Conservation (phyloP, 2,888 invertebrate genomes). For the Coronaproctus castanopsis region DNA sequence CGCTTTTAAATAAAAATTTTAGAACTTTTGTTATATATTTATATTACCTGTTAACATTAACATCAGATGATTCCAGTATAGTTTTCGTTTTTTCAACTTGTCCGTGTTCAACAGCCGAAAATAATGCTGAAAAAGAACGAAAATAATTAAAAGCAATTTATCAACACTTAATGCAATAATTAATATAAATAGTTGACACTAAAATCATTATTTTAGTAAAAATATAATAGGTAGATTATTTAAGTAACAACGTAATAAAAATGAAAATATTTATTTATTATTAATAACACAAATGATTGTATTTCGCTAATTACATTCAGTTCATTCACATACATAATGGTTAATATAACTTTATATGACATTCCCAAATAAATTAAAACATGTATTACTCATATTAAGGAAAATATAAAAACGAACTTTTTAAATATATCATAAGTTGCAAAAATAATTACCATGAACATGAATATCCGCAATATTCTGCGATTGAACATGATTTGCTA, state of each 20-base stretch:
- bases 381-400: too few species aligned
- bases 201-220: too few species aligned
- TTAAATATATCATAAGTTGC: too few species aligned
- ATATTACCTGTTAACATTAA: conserved; percentile 91
- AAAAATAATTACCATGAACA: conserved; percentile 11
- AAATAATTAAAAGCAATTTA: conserved; percentile 1
- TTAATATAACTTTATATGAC: too few species aligned
- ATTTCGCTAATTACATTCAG: too few species aligned
- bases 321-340: too few species aligned
- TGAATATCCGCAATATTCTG: conserved; percentile 11
- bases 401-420: too few species aligned
- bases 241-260: background rate
- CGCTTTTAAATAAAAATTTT: too few species aligned
- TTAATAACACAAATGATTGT: background rate
- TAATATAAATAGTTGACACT: background rate
- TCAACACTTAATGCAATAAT: background rate
- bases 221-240: too few species aligned
- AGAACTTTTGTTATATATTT: too few species aligned
- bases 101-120: conserved; percentile 88
- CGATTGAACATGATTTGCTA: conserved; percentile 7
- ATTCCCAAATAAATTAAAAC: too few species aligned
- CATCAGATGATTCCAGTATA: conserved; percentile 75
- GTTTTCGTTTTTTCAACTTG: conserved; percentile 79
- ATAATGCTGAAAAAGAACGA: conserved; percentile 52
- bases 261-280: background rate